A percentile compares a stretch with the other conserved stretches of the same genome.
Evolutionary conservation across 1,140 invertebrate species (phyloP).

Genomic region (Brachionus calyciflorus): DNA sequence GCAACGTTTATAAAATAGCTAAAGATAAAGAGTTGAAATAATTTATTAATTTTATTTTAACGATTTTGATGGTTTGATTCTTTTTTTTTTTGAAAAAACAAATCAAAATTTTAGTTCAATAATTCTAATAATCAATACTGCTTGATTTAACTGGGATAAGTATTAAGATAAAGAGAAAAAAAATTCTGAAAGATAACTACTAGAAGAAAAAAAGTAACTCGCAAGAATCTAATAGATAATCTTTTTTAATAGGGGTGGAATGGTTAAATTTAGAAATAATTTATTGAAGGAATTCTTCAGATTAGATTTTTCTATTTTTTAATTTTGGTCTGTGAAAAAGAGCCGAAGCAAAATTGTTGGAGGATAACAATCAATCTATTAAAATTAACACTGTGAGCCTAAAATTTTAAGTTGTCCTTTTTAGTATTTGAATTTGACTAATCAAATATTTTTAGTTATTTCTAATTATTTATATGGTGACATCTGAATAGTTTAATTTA

Average conservation of each 20-base stretch:
- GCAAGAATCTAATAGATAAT: too few species aligned
- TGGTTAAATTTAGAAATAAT: too few species aligned
- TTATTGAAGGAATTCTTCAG: too few species aligned
- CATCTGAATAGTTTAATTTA: constrained; percentile 12
- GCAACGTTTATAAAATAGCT: not conserved
- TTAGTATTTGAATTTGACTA: not conserved
- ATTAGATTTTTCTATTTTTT: too few species aligned
- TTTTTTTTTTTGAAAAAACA: constrained; percentile 4
- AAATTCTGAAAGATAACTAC: not conserved
- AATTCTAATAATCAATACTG: constrained; percentile 20
- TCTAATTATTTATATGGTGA: too few species aligned
- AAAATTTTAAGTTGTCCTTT: too few species aligned
- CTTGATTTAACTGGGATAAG: not conserved
- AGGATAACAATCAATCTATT: too few species aligned
- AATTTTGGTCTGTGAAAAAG: too few species aligned
- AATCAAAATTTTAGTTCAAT: constrained; percentile 31
- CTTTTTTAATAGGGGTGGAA: too few species aligned
- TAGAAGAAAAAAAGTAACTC: not conserved
- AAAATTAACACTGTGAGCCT: too few species aligned
- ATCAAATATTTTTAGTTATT: not conserved
- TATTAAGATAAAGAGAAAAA: not conserved
- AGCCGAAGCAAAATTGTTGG: too few species aligned
- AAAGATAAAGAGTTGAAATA: constrained; percentile 2
- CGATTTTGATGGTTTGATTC: constrained; percentile 40
- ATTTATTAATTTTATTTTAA: constrained; percentile 45